Conservation (phyloP, 2,113 vertebrate species). For the Semnornis frantzii region DNA sequence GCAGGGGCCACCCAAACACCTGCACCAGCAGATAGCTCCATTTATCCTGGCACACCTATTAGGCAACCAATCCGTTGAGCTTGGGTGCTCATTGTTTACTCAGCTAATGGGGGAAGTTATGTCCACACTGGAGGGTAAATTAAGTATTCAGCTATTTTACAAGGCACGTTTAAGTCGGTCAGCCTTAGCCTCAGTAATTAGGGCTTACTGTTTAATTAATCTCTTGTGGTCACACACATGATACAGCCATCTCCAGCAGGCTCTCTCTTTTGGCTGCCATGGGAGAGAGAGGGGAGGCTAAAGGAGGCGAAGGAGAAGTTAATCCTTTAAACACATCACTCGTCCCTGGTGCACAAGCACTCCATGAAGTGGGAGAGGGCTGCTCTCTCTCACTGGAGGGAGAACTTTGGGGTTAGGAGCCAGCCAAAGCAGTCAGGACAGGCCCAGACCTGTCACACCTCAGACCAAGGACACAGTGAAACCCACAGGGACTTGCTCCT, state of each 20-base stretch:
- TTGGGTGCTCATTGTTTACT: slow-evolving; percentile 49
- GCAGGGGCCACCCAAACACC: neutral
- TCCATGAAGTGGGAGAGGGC: too few relatives aligned
- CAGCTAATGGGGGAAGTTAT: slow-evolving; percentile 52
- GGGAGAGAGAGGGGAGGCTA: neutral
- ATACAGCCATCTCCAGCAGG: neutral
- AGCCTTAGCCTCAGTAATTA: slow-evolving; percentile 63
- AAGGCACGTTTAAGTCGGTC: slow-evolving; percentile 36
- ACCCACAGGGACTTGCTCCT: neutral
- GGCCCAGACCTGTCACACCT: neutral
- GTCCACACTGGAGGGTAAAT: slow-evolving; percentile 27
- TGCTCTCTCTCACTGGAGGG: neutral
- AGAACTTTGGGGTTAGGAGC: neutral
- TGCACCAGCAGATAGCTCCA: neutral
- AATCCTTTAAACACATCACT: neutral
- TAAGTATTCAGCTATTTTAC: slow-evolving; percentile 60
- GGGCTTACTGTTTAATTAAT: slow-evolving; percentile 61
- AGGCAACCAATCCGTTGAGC: neutral
- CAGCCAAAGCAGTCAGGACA: neutral
- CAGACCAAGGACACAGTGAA: neutral
- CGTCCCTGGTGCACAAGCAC: neutral
- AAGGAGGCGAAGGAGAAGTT: neutral
- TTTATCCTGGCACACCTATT: neutral
- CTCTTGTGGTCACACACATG: slow-evolving; percentile 20
- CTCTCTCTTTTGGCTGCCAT: neutral